These are phyloP conservation scores for Colostygia pectinataria DNA, from an alignment of 2,888 invertebrate species.

Conservation along the genomic window DNA sequence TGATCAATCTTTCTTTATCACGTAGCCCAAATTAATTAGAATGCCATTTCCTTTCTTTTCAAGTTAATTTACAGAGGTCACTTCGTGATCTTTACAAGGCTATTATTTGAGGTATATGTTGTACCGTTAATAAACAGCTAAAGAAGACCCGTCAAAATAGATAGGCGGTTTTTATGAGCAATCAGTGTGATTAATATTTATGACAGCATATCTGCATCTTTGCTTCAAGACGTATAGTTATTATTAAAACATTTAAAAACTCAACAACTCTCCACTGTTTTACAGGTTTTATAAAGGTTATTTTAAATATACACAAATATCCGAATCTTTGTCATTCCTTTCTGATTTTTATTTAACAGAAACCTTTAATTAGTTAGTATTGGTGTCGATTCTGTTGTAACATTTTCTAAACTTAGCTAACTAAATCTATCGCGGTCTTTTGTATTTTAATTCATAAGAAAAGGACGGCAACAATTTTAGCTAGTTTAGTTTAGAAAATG, in stretches of 20 bases:
- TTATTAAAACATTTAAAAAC: slow-evolving; percentile 6
- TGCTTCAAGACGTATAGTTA: background rate
- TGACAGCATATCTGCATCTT: background rate
- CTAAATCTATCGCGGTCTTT: too few species aligned
- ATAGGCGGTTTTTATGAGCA: slow-evolving; percentile 34
- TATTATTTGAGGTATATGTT: slow-evolving; percentile 27
- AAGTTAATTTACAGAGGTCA: slow-evolving; percentile 12
- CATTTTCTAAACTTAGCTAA: too few species aligned
- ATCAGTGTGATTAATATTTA: slow-evolving; percentile 14
- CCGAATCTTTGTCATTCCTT: too few species aligned
- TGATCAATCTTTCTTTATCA: slow-evolving; percentile 9
- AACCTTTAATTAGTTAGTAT: too few species aligned
- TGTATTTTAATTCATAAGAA: too few species aligned
- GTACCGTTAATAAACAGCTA: slow-evolving; percentile 11
- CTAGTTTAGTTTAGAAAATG: too few species aligned
- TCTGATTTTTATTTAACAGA: too few species aligned
- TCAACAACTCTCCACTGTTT: slow-evolving; percentile 5
- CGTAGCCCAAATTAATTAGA: slow-evolving; percentile 10
- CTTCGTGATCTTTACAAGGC: slow-evolving; percentile 14
- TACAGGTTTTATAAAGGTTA: too few species aligned
- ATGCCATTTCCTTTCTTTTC: slow-evolving; percentile 13
- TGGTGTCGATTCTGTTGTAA: too few species aligned
- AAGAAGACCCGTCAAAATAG: slow-evolving; percentile 19
- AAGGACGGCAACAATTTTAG: too few species aligned
- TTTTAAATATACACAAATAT: too few species aligned